Percentiles rank a stretch among this genome's conserved stretches.
These are phyloP conservation scores for Burhinus bistriatus DNA, from an alignment of 2,113 vertebrate genomes.

Conservation along the genomic window DNA sequence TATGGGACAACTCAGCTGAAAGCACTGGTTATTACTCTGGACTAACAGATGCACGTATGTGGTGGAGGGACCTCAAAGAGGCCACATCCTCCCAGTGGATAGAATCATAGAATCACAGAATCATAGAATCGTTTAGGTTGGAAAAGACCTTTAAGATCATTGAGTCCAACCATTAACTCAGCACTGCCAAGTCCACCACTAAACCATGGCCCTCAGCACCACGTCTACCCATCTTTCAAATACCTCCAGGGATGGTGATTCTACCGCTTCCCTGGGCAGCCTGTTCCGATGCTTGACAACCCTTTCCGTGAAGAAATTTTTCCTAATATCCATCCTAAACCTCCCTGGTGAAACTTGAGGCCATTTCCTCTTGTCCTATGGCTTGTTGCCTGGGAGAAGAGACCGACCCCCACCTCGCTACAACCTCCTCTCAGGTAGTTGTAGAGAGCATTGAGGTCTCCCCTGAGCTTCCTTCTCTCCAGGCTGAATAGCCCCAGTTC, in stretches of 20 bases:
- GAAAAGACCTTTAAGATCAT: not conserved
- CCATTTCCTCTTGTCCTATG: not conserved
- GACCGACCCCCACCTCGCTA: not conserved
- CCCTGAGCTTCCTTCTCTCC: not conserved
- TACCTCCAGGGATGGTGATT: not conserved
- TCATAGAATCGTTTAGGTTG: not conserved
- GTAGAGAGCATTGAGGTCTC: not conserved
- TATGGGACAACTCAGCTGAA: not conserved
- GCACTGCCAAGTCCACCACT: not conserved
- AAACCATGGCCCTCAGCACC: not conserved
- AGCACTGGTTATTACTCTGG: not conserved
- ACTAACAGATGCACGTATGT: accelerated
- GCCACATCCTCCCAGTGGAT: no score
- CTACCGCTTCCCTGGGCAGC: not conserved
- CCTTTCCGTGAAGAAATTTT: not conserved
- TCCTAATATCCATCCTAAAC: not conserved
- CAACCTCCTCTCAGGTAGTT: not conserved
- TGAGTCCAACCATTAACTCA: not conserved
- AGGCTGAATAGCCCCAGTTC: not conserved
- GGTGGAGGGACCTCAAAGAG: not conserved
- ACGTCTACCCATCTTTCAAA: not conserved
- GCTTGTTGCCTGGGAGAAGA: not conserved
- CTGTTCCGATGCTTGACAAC: not conserved
- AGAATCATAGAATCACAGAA: not conserved
- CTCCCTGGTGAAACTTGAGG: not conserved